Conservation (phyloP, 2,888 invertebrate genomes). For the Eremobia ochroleuca region DNA sequence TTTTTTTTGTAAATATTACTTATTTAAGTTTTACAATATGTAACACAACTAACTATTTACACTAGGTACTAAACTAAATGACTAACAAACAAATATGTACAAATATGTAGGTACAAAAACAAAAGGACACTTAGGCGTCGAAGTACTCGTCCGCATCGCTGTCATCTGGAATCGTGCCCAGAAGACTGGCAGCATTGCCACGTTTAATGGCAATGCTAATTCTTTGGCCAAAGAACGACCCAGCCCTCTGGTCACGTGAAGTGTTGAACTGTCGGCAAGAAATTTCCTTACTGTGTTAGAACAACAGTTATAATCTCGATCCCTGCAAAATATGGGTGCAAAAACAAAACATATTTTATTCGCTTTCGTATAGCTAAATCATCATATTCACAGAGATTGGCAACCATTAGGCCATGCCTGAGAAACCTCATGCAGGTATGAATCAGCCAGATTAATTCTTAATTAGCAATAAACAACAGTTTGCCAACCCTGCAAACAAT, state of each 20-base stretch:
- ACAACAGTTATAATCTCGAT: background rate
- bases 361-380: background rate
- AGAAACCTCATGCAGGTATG: constrained; percentile 1
- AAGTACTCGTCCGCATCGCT: background rate
- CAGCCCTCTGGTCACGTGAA: too few relatives aligned
- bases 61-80: background rate
- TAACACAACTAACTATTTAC: background rate
- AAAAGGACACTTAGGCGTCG: background rate
- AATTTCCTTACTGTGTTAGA: background rate
- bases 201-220: background rate
- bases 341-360: background rate
- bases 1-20: too few relatives aligned
- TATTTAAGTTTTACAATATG: background rate
- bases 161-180: background rate
- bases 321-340: background rate
- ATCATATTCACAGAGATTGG: background rate
- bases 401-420: background rate
- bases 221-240: background rate
- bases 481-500: constrained; percentile 35
- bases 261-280: background rate
- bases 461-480: constrained; percentile 23
- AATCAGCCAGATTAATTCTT: constrained; percentile 24
- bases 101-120: background rate
- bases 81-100: too few relatives aligned
- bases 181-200: background rate